These are phyloP conservation scores for Polypterus senegalus DNA, from an alignment of 2,113 vertebrate genomes.

Conservation along the genomic window DNA sequence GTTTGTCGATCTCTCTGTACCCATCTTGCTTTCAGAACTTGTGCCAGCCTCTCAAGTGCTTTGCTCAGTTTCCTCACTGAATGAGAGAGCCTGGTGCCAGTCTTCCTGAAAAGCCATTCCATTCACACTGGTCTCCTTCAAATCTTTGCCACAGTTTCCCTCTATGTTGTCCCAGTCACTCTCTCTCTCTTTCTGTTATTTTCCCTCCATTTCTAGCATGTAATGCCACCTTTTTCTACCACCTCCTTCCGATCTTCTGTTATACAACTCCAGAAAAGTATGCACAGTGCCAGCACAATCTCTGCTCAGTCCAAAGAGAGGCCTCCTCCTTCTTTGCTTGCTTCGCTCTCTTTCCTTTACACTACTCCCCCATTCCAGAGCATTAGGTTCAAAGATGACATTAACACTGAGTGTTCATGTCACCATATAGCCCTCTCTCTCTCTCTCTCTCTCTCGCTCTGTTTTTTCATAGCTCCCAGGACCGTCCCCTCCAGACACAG, in stretches of 20 bases:
- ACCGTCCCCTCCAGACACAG: slow-evolving; percentile 31
- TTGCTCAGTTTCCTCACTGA: no score
- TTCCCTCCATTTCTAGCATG: not conserved
- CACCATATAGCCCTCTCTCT: slow-evolving; percentile 24
- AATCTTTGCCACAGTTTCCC: slow-evolving; percentile 1
- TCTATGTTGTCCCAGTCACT: slow-evolving; percentile 12
- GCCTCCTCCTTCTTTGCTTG: not conserved
- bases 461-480: slow-evolving; percentile 23
- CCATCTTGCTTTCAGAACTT: no score
- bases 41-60: no score
- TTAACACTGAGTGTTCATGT: slow-evolving; percentile 49
- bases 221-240: slow-evolving; percentile 7
- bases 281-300: slow-evolving; percentile 26
- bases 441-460: slow-evolving; percentile 14
- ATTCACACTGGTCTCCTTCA: not conserved
- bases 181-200: slow-evolving; percentile 10
- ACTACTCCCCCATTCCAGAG: slow-evolving; percentile 31
- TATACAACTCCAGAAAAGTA: slow-evolving; percentile 34
- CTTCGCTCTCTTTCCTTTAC: slow-evolving; percentile 7
- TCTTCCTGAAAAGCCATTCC: not conserved
- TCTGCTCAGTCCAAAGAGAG: slow-evolving; percentile 26
- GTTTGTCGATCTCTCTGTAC: no score
- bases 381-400: slow-evolving; percentile 54
- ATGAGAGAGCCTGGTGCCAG: no score
- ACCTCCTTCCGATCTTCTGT: slow-evolving; percentile 19